phyloP scores from a whole-genome alignment of 2,113 vertebrate genomes.

The Coryphaenoides rupestris region DNA sequence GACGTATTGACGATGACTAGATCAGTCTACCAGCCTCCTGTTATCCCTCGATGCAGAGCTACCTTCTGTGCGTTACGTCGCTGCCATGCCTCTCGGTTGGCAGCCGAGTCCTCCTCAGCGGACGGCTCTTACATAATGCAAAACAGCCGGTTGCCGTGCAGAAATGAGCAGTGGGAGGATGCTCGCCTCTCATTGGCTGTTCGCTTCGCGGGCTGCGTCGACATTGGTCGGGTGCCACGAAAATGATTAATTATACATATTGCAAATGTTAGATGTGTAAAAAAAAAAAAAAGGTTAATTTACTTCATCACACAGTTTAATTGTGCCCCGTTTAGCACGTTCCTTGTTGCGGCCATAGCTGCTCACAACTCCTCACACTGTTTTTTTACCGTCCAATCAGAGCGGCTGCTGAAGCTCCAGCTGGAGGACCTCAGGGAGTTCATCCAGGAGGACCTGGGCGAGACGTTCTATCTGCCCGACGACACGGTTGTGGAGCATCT shows the following conservation, averaged over 20 bases:
- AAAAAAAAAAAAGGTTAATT: neutral
- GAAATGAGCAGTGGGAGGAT: conserved; percentile 25
- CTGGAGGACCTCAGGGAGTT: conserved; percentile 85
- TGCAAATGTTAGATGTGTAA: neutral
- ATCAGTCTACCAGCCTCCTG: neutral
- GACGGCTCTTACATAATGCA: conserved; percentile 58
- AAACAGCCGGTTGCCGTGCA: conserved; percentile 53
- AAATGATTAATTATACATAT: neutral
- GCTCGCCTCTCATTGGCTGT: conserved; percentile 51
- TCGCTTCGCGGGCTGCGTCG: neutral
- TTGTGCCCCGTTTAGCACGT: neutral
- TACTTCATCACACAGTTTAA: neutral
- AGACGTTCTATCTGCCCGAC: conserved; percentile 74
- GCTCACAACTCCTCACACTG: neutral
- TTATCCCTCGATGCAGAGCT: conserved; percentile 10
- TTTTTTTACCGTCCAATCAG: conserved; percentile 48
- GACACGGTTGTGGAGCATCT: conserved; percentile 78
- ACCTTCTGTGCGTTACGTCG: conserved; percentile 26
- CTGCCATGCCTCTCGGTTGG: conserved; percentile 32
- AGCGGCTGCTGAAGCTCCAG: conserved; percentile 76
- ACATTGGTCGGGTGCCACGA: conserved; percentile 22
- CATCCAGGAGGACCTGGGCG: conserved; percentile 77
- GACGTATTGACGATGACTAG: too few relatives aligned
- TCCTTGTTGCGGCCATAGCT: neutral
- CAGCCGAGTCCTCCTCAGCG: conserved; percentile 43